These are phyloP conservation scores for Pandemis cinnamomeana DNA, from an alignment of 2,888 invertebrate genomes.

Conservation along the genomic window DNA sequence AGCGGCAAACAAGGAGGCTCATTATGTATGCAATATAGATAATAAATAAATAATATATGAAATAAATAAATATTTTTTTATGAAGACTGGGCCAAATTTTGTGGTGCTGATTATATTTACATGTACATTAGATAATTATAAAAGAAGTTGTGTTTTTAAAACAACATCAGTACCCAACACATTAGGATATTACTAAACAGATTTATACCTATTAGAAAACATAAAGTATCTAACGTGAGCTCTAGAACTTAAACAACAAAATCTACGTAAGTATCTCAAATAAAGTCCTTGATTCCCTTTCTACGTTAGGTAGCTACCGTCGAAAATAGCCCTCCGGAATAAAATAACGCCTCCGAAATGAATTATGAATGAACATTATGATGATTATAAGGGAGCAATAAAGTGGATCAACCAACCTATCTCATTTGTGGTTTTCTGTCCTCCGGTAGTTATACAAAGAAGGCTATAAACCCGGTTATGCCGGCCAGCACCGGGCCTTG, in stretches of 20 bases:
- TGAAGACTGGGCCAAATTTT: too few species aligned
- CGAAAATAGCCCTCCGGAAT: constrained; percentile 21
- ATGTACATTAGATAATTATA: too few species aligned
- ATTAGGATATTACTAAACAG: not conserved
- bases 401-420: constrained; percentile 40
- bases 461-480: constrained; percentile 69
- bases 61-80: too few species aligned
- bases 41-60: too few species aligned
- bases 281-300: constrained; percentile 4
- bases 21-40: too few species aligned
- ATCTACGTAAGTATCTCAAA: not conserved
- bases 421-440: constrained; percentile 38
- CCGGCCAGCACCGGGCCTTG: constrained; percentile 58
- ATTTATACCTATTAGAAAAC: not conserved
- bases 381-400: constrained; percentile 38
- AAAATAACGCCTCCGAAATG: constrained; percentile 40
- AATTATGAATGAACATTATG: constrained; percentile 43
- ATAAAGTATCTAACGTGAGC: not conserved
- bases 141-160: too few species aligned
- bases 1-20: too few species aligned
- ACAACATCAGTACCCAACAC: not conserved
- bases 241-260: not conserved
- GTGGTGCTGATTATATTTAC: too few species aligned
- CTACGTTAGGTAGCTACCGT: constrained; percentile 2
- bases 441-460: constrained; percentile 61